Conservation (phyloP, 2,797 vertebrate genomes). For the Uromys caudimaculatus region DNA sequence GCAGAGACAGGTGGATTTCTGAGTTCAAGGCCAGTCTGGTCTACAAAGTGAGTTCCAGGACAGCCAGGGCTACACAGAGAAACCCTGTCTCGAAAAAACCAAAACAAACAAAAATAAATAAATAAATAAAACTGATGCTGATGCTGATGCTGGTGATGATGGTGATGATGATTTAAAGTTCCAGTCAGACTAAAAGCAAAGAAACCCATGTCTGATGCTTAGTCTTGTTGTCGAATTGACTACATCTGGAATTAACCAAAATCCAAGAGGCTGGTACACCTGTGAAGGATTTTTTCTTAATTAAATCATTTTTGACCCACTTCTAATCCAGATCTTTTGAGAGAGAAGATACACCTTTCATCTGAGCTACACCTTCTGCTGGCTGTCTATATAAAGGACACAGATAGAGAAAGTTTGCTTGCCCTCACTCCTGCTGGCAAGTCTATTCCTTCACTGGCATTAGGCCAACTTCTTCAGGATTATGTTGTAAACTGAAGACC, state of each 20-base stretch:
- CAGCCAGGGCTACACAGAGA: too few species aligned
- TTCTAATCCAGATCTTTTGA: neutral
- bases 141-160: too few species aligned
- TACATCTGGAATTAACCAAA: neutral
- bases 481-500: neutral
- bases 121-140: too few species aligned
- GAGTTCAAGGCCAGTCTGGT: too few species aligned
- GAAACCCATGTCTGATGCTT: neutral
- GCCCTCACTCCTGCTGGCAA: neutral
- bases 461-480: neutral
- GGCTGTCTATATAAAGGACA: neutral
- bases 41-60: too few species aligned
- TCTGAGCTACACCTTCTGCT: too few species aligned
- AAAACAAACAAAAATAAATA: too few species aligned
- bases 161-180: neutral
- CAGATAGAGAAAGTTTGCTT: too few species aligned
- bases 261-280: neutral
- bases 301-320: neutral
- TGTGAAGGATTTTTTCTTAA: neutral
- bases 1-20: too few species aligned
- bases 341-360: neutral
- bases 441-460: neutral
- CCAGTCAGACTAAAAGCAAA: constrained; percentile 16
- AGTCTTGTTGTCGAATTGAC: neutral
- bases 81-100: too few species aligned